Evolutionary conservation across 1,140 invertebrate species (phyloP).

Genomic region (Halyomorpha halys): DNA sequence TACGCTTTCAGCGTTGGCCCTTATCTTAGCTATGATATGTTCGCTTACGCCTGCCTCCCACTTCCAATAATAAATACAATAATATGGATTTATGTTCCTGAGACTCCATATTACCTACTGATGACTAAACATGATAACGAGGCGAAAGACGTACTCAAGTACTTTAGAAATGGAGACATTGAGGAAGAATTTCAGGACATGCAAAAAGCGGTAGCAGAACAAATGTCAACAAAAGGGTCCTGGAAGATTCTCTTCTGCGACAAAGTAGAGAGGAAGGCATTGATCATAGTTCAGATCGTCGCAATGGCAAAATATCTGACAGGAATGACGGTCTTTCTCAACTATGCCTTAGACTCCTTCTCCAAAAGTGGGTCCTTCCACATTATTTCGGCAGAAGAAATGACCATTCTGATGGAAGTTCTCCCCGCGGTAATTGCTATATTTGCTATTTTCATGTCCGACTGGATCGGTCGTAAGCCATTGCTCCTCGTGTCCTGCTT

Average conservation of each 20-base stretch:
- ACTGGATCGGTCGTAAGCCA: conserved; percentile 40
- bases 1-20: conserved; percentile 66
- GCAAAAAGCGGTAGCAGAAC: neutral
- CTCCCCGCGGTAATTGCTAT: conserved; percentile 38
- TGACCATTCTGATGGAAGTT: conserved; percentile 30
- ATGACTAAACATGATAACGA: neutral
- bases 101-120: conserved; percentile 12
- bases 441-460: conserved; percentile 37
- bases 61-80: conserved; percentile 37
- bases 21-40: conserved; percentile 51
- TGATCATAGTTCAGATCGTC: conserved; percentile 30
- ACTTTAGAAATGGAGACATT: neutral
- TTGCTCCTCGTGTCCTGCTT: neutral
- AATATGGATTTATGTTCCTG: neutral
- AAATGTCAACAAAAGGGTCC: conserved; percentile 14
- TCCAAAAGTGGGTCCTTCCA: conserved; percentile 24
- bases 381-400: conserved; percentile 23
- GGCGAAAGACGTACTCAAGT: neutral
- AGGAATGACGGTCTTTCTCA: conserved; percentile 30
- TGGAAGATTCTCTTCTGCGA: conserved; percentile 27
- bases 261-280: conserved; percentile 25
- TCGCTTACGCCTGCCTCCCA: conserved; percentile 52
- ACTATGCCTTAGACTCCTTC: conserved; percentile 30
- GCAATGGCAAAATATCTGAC: conserved; percentile 29
- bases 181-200: conserved; percentile 9